Evolutionary conservation across 2,113 vertebrate species (phyloP).

Genomic region (Progne subis): DNA sequence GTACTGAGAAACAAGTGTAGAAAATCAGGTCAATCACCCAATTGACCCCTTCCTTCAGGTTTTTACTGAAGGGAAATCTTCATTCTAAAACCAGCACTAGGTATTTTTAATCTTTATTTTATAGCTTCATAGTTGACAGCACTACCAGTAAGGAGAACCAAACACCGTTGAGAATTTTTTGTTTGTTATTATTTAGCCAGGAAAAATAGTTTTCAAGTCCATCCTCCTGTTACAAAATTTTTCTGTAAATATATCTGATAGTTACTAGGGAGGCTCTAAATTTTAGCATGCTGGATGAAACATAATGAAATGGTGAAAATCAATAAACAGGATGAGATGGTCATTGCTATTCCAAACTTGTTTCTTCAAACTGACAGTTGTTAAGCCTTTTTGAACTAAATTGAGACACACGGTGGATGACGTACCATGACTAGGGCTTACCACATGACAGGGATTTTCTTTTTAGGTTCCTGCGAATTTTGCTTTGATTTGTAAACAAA

Average conservation of each 20-base stretch:
- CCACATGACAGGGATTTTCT: background rate
- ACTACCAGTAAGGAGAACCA: background rate
- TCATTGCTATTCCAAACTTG: slow-evolving; percentile 36
- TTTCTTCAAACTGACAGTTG: slow-evolving; percentile 32
- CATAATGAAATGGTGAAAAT: slow-evolving; percentile 44
- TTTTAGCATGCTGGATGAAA: slow-evolving; percentile 39
- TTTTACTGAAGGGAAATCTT: background rate
- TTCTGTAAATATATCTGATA: slow-evolving; percentile 20
- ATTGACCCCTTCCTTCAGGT: background rate
- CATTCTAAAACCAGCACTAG: background rate
- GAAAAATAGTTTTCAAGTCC: slow-evolving; percentile 9
- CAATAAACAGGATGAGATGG: slow-evolving; percentile 25
- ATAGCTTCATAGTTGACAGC: background rate
- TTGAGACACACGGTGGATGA: background rate
- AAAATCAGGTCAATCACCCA: background rate
- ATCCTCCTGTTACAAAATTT: background rate
- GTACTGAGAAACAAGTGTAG: background rate
- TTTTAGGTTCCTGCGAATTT: background rate
- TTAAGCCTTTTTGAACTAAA: slow-evolving; percentile 45
- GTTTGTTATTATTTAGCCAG: background rate
- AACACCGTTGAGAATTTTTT: background rate
- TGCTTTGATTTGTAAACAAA: slow-evolving; percentile 8
- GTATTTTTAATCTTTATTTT: background rate
- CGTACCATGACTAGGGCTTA: background rate
- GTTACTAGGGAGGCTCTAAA: background rate